These are phyloP conservation scores for Caradrina clavipalpis DNA, from an alignment of 2,888 invertebrate species.

Conservation along the genomic window DNA sequence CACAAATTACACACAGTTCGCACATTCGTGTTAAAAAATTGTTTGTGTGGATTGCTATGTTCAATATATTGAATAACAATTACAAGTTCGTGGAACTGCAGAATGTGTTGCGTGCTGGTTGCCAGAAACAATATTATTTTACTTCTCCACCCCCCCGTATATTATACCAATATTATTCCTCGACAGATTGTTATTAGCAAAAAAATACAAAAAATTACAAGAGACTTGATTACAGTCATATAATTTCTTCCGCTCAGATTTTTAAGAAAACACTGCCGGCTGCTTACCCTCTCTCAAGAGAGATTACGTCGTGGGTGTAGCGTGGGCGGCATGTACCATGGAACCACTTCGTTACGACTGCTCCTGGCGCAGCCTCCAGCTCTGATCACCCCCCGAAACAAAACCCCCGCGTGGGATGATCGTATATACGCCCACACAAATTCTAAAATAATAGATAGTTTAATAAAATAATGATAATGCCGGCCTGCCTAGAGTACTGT, in stretches of 20 bases:
- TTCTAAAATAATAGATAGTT: conserved; percentile 27
- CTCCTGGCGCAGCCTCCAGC: conserved; percentile 3
- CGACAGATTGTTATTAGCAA: background rate
- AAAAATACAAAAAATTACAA: background rate
- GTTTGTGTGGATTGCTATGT: no score
- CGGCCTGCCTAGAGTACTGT: conserved; percentile 35
- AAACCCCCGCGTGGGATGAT: conserved; percentile 11
- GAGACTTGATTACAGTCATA: background rate
- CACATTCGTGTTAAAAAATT: background rate
- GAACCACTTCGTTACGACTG: background rate
- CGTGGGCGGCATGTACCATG: background rate
- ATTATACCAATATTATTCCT: background rate
- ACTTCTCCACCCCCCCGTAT: no score
- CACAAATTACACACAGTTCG: background rate
- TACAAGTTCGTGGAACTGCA: background rate
- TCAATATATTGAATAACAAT: background rate
- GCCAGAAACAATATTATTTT: no score
- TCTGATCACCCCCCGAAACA: background rate
- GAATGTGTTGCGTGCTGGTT: background rate
- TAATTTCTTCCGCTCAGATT: background rate
- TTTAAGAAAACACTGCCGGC: conserved; percentile 4
- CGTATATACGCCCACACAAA: conserved; percentile 18
- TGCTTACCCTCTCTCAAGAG: conserved; percentile 10
- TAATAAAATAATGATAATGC: conserved; percentile 23
- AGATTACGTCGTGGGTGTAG: background rate